These are phyloP conservation scores for Hetaerina americana DNA, from an alignment of 1,140 invertebrate species.

Conservation along the genomic window DNA sequence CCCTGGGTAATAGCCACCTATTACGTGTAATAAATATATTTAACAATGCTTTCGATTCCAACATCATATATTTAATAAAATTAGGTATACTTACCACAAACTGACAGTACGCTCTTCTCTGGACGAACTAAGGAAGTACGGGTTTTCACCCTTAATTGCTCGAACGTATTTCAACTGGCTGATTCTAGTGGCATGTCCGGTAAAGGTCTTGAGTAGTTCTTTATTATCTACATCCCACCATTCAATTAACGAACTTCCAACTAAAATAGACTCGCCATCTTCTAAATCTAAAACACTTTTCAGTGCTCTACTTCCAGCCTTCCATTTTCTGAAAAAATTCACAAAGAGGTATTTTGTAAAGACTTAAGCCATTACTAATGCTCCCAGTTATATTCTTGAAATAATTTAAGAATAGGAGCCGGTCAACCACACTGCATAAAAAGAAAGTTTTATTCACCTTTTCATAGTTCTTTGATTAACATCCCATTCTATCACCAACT, in stretches of 20 bases:
- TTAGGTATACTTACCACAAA: constrained; percentile 45
- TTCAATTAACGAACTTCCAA: constrained; percentile 49
- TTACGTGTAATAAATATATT: no score
- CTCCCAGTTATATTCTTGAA: no score
- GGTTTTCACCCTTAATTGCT: constrained; percentile 21
- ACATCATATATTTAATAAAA: no score
- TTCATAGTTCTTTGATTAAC: constrained; percentile 27
- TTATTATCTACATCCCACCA: constrained; percentile 46
- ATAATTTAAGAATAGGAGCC: no score
- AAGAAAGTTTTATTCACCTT: constrained; percentile 27
- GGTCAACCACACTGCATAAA: no score
- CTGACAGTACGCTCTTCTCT: constrained; percentile 40
- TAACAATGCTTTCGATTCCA: no score
- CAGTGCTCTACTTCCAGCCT: constrained; percentile 47
- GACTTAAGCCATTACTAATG: constrained; percentile 7
- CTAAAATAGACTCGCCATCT: constrained; percentile 43
- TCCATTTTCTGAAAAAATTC: constrained; percentile 42
- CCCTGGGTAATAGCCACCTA: no score
- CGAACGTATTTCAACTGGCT: constrained; percentile 35
- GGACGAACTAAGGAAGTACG: constrained; percentile 48
- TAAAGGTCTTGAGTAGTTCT: constrained; percentile 45
- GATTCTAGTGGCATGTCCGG: constrained; percentile 50
- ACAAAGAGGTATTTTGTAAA: no score
- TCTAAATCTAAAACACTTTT: constrained; percentile 48
- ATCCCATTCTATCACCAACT: constrained; percentile 34